These are phyloP conservation scores for Copsychus sechellarum DNA, from an alignment of 2,113 vertebrate genomes.

Conservation along the genomic window DNA sequence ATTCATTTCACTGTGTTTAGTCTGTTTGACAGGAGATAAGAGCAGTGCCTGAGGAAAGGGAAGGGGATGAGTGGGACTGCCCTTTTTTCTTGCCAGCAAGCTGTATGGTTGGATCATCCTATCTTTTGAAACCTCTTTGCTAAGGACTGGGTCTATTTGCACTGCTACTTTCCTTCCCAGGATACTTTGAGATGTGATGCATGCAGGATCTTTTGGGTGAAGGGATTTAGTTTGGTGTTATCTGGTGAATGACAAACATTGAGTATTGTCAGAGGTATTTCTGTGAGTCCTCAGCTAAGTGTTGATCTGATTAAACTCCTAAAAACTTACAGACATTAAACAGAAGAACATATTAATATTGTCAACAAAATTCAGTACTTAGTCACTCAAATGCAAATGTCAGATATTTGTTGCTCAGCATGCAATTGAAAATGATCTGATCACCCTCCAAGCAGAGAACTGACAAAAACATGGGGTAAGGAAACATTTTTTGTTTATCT, in stretches of 20 bases:
- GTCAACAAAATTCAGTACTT: slow-evolving; percentile 11
- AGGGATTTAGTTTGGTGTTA: neutral
- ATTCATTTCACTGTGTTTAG: neutral
- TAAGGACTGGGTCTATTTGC: neutral
- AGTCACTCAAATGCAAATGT: slow-evolving; percentile 17
- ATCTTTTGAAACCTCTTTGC: neutral
- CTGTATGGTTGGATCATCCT: neutral
- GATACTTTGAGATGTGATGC: neutral
- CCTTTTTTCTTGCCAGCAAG: neutral
- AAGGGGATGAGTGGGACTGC: neutral
- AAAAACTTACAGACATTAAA: neutral
- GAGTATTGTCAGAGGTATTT: neutral
- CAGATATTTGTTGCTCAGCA: slow-evolving; percentile 22
- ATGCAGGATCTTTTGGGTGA: neutral
- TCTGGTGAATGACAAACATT: neutral
- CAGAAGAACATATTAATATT: neutral
- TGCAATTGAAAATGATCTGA: slow-evolving; percentile 35
- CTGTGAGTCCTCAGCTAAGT: neutral
- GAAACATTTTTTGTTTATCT: neutral
- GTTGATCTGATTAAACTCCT: neutral
- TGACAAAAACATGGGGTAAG: neutral
- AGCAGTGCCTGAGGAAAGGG: neutral
- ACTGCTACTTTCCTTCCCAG: neutral
- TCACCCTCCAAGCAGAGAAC: slow-evolving; percentile 30
- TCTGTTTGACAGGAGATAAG: slow-evolving; percentile 7